Evolutionary conservation across 2,888 invertebrate genomes (phyloP).

Genomic region (Podabrus alpinus): DNA sequence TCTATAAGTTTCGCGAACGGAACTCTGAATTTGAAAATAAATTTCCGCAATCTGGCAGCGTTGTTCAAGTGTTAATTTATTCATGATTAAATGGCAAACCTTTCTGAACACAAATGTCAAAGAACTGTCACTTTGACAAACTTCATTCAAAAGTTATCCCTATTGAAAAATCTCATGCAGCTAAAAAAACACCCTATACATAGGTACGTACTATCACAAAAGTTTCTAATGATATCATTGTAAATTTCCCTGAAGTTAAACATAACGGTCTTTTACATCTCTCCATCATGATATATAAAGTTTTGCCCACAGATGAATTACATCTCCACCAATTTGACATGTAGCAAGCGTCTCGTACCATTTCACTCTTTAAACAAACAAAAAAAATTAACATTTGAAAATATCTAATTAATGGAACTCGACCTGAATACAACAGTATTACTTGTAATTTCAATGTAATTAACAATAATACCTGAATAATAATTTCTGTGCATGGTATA

Average conservation of each 20-base stretch:
- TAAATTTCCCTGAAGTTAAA: not conserved
- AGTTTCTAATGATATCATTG: not conserved
- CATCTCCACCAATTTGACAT: not conserved
- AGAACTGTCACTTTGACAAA: not conserved
- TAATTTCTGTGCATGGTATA: not conserved
- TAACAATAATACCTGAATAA: not conserved
- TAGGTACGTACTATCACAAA: too few relatives aligned
- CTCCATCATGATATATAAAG: constrained; percentile 6
- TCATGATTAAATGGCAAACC: too few relatives aligned
- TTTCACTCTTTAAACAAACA: not conserved
- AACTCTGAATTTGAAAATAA: too few relatives aligned
- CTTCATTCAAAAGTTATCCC: too few relatives aligned
- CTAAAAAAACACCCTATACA: too few relatives aligned
- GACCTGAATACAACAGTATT: not conserved
- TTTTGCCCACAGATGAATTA: not conserved
- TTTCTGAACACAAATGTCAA: not conserved
- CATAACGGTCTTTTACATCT: not conserved
- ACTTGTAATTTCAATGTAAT: not conserved
- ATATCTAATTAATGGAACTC: not conserved
- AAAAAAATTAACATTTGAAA: not conserved
- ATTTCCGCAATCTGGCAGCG: too few relatives aligned
- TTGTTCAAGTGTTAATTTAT: too few relatives aligned
- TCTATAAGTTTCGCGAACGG: too few relatives aligned
- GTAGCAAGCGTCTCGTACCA: not conserved
- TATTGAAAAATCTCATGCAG: too few relatives aligned